Evolutionary conservation across 1,140 invertebrate genomes (phyloP), one percentile per base, ranked within the genome.

Genomic region (Drosophila ercepeae): DNA sequence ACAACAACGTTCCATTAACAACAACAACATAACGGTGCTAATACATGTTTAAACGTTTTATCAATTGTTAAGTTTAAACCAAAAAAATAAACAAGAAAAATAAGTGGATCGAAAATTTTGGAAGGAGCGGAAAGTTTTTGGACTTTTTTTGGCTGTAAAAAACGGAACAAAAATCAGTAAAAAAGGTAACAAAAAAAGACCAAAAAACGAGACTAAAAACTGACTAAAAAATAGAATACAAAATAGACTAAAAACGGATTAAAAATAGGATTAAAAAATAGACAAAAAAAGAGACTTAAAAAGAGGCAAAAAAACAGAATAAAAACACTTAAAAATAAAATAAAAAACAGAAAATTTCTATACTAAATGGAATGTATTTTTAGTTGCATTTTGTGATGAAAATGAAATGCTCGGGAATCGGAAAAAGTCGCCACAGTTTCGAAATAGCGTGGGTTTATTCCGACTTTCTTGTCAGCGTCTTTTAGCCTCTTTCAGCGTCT

Each of bases 361-460:
- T 41, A 41, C 14, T 54, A 55, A 50, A 61, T 63, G 27, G 1
- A 42, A 61, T 73, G 52, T 81, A 77, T 86, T 77, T 84, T 70
- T 86, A 76, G 81, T 86, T 86, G 82, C 76, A 84, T 86, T 76
- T 25, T 39, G 32, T 74, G 58, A 58, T 71, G 58, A 79, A 79
- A 71, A 79, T 60, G 46, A 79, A 71, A 79, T 60, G 46, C 27
- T 65, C 46, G 48, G 29, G 70, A 73, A 74, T 68, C 50, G 29
- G 3, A 65, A 72, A 86, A 81, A 60, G 71, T 75, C 57, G 64
- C 54, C 65, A 72, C 63, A 55, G 39, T 69, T 61, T 70, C 53
- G 49, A 84, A 86, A 79, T 86, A 86, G 79, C 78, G 60, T 36
- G 27, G 14, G 2, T n/a, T n/a, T n/a, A n/a, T n/a, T n/a, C n/a